Conservation (phyloP, 2,113 vertebrate species). For the Dicaeum eximium region DNA sequence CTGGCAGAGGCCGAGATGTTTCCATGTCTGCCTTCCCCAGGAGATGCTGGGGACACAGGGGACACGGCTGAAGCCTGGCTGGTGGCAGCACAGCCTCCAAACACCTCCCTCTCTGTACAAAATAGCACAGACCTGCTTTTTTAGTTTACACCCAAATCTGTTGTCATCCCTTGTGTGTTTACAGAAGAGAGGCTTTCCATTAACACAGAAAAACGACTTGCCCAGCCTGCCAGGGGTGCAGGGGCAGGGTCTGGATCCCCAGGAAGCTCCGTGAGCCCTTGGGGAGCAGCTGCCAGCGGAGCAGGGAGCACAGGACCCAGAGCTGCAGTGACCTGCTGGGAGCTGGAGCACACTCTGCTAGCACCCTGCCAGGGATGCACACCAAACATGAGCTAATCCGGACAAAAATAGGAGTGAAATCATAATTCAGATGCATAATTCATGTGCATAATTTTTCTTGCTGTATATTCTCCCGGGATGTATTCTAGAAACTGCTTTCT, state of each 20-base stretch:
- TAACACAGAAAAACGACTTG: neutral
- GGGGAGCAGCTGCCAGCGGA: neutral
- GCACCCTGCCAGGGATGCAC: constrained; percentile 45
- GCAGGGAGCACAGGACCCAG: neutral
- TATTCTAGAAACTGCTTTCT: constrained; percentile 57
- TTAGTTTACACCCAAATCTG: neutral
- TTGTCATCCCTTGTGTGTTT: neutral
- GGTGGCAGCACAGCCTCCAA: neutral
- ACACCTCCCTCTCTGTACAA: neutral
- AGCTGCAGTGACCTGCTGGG: neutral
- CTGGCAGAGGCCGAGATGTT: neutral
- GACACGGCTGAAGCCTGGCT: neutral
- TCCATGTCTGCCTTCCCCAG: neutral
- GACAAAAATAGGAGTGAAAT: constrained; percentile 69
- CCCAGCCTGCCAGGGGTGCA: neutral
- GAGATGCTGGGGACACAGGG: neutral
- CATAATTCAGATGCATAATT: constrained; percentile 64
- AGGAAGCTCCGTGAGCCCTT: neutral
- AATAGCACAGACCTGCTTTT: neutral
- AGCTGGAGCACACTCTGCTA: neutral
- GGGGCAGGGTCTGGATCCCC: neutral
- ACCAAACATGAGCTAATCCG: constrained; percentile 66
- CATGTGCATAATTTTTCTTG: constrained; percentile 62
- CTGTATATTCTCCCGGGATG: constrained; percentile 40
- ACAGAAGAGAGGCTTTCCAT: neutral